These are phyloP conservation scores for Poeciliopsis turneri DNA, from an alignment of 2,797 vertebrate species.

Conservation along the genomic window DNA sequence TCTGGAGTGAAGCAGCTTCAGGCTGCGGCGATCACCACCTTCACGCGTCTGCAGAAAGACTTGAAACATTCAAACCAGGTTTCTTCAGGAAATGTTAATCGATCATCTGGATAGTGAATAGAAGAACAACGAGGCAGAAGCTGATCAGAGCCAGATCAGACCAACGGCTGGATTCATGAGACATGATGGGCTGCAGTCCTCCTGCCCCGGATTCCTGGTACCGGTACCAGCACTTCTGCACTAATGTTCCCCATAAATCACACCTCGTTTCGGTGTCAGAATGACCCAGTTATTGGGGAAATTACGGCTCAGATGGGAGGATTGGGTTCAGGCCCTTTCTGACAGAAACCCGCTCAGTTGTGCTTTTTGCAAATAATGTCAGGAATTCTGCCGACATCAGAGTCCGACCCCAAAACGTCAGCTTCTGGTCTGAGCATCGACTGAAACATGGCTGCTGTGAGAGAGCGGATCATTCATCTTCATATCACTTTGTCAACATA, in stretches of 20 bases:
- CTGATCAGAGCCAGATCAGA: conserved; percentile 21
- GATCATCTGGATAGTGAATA: not conserved
- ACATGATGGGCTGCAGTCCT: conserved; percentile 43
- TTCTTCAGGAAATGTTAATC: not conserved
- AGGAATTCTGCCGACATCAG: conserved; percentile 43
- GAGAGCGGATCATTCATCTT: not conserved
- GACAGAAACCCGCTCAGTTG: conserved; percentile 43
- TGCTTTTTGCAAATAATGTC: conserved; percentile 50
- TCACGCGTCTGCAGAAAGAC: not conserved
- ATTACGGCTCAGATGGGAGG: conserved; percentile 40
- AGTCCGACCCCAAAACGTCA: conserved; percentile 25
- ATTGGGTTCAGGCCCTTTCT: conserved; percentile 37
- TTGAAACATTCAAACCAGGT: not conserved
- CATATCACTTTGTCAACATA: not conserved
- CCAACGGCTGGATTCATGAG: conserved; percentile 8
- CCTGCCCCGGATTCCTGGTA: conserved; percentile 50
- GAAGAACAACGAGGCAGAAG: not conserved
- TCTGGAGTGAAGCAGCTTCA: no score
- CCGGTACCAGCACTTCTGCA: conserved; percentile 46
- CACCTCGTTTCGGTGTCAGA: conserved; percentile 49
- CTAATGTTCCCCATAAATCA: conserved; percentile 63
- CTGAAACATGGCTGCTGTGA: conserved; percentile 18
- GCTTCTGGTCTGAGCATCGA: conserved; percentile 30
- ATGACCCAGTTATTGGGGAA: conserved; percentile 61
- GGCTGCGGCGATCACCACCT: no score